Base-by-base conservation (phyloP, 2,888 invertebrate species). In the Heteropelma amictum region DNA sequence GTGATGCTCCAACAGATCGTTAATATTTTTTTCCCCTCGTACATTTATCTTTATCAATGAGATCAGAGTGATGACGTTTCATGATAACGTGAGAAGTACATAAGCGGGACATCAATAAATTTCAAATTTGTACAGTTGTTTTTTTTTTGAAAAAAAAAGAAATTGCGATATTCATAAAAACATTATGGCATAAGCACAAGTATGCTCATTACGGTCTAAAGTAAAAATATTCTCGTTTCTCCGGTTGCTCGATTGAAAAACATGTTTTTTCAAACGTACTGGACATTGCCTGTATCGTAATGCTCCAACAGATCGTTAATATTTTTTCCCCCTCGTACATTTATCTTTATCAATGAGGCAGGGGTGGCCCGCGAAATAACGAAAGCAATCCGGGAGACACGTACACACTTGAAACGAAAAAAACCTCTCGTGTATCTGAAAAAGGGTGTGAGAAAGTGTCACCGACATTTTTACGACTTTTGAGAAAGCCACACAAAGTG, bases 371-470 rank as follows among this genome's bases (percentile, higher is more conserved):
- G 54, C 26, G 35, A 45, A 54, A 54, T 67, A 42, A 67, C 65
- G 65, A 67, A 67, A 67, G 65, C 54, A 65, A 65, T 65, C 42
- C 23, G 42, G 42, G 40, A 30, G 65, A 65, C 42, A 54, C 40
- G 42, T 12, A 21, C 42, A 54, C 54, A 54, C 45, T 65, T 54
- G 54, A 65, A 45, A 67, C 54, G 53, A 40, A 64, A 63, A 53
- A 51, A 40, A 64, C 51, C 51, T 40, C 19, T 21, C 51, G 51
- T 38, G 64, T 64, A 64, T 53, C 51, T 64, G 19, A 51, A 30
- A 67, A 72, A 72, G 67, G 67, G 71, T 71, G 71, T 71, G 71
- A 63, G 71, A 61, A 75, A 75, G 61, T 75, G 75, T 75, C 71
- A 71, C 61, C 56, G 61, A 71, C 67, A 75, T 71, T 75, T 71